These are phyloP conservation scores for Drosophila arawakana DNA, from an alignment of 1,140 invertebrate species.

Conservation along the genomic window DNA sequence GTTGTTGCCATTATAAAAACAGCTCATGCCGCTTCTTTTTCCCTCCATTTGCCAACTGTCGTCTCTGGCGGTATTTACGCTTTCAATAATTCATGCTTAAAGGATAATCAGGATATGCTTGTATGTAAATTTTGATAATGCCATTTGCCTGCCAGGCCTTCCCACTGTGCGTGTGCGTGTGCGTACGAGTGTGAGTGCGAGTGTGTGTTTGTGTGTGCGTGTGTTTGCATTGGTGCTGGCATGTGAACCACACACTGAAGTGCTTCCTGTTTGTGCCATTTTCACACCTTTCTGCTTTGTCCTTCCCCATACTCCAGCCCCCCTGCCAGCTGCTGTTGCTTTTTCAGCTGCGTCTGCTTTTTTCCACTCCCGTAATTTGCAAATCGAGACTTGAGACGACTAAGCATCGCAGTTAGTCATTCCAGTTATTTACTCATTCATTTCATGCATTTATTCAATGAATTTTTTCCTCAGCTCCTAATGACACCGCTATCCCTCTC, in stretches of 20 bases:
- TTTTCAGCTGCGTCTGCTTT: conserved; percentile 3
- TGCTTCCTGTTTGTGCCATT: conserved; percentile 37
- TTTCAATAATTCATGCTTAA: conserved; percentile 83
- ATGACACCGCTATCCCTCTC: too few relatives aligned
- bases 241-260: conserved; percentile 30
- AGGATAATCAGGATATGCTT: conserved; percentile 80
- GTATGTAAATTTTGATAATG: conserved; percentile 83
- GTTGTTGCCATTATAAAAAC: conserved; percentile 46
- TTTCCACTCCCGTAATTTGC: conserved; percentile 10
- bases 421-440: conserved; percentile 78
- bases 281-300: conserved; percentile 42
- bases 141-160: conserved; percentile 60
- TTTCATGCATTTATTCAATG: conserved; percentile 80
- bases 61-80: conserved; percentile 75
- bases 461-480: conserved; percentile 11
- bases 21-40: conserved; percentile 18
- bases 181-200: background rate
- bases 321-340: background rate
- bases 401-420: conserved; percentile 74
- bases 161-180: conserved; percentile 5
- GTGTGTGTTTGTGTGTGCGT: background rate
- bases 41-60: conserved; percentile 33
- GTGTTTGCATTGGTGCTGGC: conserved; percentile 9
- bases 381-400: conserved; percentile 38
- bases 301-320: background rate